A percentile compares a stretch with the other conserved stretches of the same genome.
phyloP scores from a whole-genome alignment of 2,888 invertebrate species.

The Megaustenia siamemsis region DNA sequence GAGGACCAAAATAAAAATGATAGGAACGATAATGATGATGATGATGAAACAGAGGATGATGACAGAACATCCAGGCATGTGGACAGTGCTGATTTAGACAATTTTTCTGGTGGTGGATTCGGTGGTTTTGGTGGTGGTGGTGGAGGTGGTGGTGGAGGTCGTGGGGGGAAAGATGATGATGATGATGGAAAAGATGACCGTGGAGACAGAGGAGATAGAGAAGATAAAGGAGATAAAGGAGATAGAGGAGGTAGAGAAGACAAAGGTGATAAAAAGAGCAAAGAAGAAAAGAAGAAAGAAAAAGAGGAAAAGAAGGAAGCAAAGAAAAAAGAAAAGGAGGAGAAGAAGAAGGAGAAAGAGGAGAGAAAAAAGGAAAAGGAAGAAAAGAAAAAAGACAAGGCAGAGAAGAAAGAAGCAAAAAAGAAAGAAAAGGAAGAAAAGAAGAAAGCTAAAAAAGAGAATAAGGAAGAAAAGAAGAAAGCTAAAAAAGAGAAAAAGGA shows the following conservation, averaged over 20 bases:
- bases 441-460: not conserved
- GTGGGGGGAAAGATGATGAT: not conserved
- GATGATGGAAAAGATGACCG: not conserved
- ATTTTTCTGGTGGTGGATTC: not conserved
- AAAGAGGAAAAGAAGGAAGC: not conserved
- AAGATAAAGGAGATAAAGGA: not conserved
- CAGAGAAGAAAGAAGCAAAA: not conserved
- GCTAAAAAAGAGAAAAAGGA: conserved; percentile 9
- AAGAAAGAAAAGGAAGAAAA: not conserved
- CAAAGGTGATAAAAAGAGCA: not conserved
- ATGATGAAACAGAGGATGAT: not conserved
- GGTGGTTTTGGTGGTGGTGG: not conserved
- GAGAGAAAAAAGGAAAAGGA: not conserved
- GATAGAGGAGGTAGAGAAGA: not conserved
- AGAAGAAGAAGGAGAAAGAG: not conserved
- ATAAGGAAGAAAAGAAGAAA: not conserved
- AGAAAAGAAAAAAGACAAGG: not conserved
- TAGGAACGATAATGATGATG: not conserved
- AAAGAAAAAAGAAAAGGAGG: not conserved
- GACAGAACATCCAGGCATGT: not conserved
- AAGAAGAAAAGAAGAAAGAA: conserved; percentile 5
- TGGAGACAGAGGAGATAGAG: not conserved
- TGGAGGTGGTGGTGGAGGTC: not conserved
- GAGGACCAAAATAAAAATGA: not conserved
- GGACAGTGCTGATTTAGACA: not conserved